Evolutionary conservation across 2,888 invertebrate species (phyloP).

Genomic region (Gnatocerus cornutus): DNA sequence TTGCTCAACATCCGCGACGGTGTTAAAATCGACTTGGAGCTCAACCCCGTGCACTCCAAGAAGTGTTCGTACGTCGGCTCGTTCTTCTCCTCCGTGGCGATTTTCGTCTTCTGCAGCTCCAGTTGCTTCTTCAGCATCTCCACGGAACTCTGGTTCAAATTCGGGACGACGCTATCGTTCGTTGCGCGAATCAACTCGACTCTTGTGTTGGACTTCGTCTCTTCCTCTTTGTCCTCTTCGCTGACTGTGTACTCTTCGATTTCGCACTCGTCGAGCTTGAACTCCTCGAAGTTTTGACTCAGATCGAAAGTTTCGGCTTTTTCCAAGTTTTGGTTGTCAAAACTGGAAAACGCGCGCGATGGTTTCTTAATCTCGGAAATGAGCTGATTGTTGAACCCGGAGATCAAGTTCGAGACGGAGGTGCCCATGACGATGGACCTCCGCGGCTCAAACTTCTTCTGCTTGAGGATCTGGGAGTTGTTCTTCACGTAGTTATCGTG

Average conservation of each 20-base stretch:
- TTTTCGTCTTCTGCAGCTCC: constrained; percentile 67
- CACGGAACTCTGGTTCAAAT: constrained; percentile 62
- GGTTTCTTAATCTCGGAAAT: constrained; percentile 52
- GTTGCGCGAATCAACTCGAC: constrained; percentile 64
- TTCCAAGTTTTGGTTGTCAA: constrained; percentile 69
- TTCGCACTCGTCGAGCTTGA: constrained; percentile 84
- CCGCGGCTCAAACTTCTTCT: constrained; percentile 71
- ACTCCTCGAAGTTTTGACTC: constrained; percentile 86
- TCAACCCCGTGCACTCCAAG: constrained; percentile 85
- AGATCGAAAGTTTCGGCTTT: constrained; percentile 76
- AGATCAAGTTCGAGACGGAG: constrained; percentile 75
- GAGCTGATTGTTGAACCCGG: constrained; percentile 68
- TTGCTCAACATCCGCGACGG: constrained; percentile 80
- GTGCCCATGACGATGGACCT: constrained; percentile 77
- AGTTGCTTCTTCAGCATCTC: constrained; percentile 66
- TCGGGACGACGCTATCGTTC: constrained; percentile 58
- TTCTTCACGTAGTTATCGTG: constrained; percentile 71
- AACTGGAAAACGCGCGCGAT: constrained; percentile 67
- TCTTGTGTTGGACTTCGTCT: constrained; percentile 50
- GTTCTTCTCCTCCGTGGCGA: constrained; percentile 52
- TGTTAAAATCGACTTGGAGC: constrained; percentile 84
- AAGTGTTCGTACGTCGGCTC: constrained; percentile 82
- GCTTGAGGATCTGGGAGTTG: constrained; percentile 69
- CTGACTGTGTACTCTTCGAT: constrained; percentile 69
- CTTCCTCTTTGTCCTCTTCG: constrained; percentile 43